These are phyloP conservation scores for Thamnaconus septentrionalis DNA, from an alignment of 2,113 vertebrate genomes.

Conservation along the genomic window DNA sequence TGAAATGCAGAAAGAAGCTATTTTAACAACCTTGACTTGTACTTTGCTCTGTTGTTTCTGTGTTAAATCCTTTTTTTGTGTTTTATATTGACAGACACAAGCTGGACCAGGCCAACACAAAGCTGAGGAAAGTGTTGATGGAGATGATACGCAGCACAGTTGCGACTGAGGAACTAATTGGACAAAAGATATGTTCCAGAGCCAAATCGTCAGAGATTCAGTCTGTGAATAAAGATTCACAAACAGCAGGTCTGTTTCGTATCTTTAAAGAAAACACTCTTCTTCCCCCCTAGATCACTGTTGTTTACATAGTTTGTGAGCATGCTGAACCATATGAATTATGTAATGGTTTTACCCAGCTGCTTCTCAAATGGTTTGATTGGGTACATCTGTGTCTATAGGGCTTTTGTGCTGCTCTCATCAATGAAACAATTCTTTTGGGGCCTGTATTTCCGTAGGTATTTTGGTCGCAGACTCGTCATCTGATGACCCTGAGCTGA, in stretches of 20 bases:
- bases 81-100: conserved; percentile 67
- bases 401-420: background rate
- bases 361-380: background rate
- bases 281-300: no score
- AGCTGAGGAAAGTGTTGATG: conserved; percentile 80
- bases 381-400: background rate
- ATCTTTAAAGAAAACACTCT: no score
- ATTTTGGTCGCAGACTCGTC: conserved; percentile 53
- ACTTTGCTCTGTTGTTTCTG: background rate
- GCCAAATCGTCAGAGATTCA: conserved; percentile 10
- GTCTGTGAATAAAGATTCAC: conserved; percentile 37
- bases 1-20: no score
- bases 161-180: conserved; percentile 82
- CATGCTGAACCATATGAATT: no score
- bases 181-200: conserved; percentile 77
- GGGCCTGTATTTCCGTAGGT: conserved; percentile 1
- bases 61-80: background rate
- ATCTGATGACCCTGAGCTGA: conserved; percentile 80
- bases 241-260: conserved; percentile 60
- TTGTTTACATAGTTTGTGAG: no score
- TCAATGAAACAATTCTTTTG: background rate
- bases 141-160: conserved; percentile 78
- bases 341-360: no score
- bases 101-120: conserved; percentile 77
- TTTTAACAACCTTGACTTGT: background rate